These are phyloP conservation scores for Cremastinae sp. DNA, from an alignment of 2,888 invertebrate genomes.

Conservation along the genomic window DNA sequence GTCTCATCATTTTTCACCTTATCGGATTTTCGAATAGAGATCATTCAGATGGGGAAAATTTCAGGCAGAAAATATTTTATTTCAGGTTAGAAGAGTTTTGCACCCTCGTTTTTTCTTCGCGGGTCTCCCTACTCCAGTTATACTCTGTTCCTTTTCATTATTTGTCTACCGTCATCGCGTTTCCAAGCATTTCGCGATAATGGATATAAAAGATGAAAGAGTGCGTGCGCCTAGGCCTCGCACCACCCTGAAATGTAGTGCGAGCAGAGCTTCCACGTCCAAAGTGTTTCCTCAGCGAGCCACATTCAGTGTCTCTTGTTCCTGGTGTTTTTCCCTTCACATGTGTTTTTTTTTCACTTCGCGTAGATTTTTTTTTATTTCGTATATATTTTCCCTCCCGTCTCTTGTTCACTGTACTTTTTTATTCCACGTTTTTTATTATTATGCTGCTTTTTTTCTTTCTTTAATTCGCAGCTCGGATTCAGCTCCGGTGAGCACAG, in stretches of 20 bases:
- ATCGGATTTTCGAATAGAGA: background rate
- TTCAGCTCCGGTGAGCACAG: constrained; percentile 32
- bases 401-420: constrained; percentile 14
- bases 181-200: constrained; percentile 45
- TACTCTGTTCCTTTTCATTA: constrained; percentile 9
- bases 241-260: constrained; percentile 31
- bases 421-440: constrained; percentile 4
- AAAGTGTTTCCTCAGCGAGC: constrained; percentile 39
- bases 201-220: constrained; percentile 60
- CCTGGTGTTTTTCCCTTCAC: constrained; percentile 23
- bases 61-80: background rate
- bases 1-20: too few species aligned
- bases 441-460: constrained; percentile 7
- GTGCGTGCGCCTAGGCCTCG: constrained; percentile 3
- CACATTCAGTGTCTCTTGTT: constrained; percentile 22
- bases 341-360: constrained; percentile 3
- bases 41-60: background rate
- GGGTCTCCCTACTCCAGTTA: background rate
- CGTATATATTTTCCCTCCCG: too few species aligned
- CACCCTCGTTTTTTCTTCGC: constrained; percentile 10
- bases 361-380: background rate
- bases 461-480: constrained; percentile 19
- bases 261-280: constrained; percentile 21
- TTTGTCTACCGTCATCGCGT: constrained; percentile 31
- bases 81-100: background rate